These are phyloP conservation scores for Mastomys coucha DNA, from an alignment of 2,113 vertebrate genomes.

Conservation along the genomic window DNA sequence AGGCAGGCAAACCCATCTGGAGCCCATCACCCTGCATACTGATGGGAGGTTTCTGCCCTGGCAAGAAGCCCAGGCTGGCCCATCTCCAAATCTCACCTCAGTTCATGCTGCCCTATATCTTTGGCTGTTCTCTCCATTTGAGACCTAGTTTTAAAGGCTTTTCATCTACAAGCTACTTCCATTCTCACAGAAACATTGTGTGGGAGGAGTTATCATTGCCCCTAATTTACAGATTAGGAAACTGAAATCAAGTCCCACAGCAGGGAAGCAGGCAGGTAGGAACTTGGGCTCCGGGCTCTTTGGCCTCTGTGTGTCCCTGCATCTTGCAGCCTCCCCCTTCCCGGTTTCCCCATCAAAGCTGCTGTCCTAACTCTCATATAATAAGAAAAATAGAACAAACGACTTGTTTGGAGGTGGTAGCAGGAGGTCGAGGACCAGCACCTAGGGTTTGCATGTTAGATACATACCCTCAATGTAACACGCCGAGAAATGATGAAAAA, in stretches of 20 bases:
- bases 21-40: background rate
- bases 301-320: background rate
- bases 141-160: background rate
- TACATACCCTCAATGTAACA: background rate
- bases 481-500: no score
- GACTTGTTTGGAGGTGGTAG: background rate
- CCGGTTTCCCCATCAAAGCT: background rate
- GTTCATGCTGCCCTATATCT: background rate
- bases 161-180: background rate
- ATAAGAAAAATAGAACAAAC: background rate
- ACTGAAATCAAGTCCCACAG: background rate
- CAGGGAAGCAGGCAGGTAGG: background rate
- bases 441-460: background rate
- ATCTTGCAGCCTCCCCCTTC: background rate
- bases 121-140: background rate
- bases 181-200: background rate
- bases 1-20: background rate
- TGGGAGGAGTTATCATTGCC: no score
- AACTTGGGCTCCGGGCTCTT: accelerated
- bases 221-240: background rate
- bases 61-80: background rate
- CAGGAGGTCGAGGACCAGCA: background rate
- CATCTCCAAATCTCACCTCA: background rate
- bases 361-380: background rate
- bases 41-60: background rate